phyloP scores from a whole-genome alignment of 1,140 invertebrate genomes.

The Leptopilina clavipes region DNA sequence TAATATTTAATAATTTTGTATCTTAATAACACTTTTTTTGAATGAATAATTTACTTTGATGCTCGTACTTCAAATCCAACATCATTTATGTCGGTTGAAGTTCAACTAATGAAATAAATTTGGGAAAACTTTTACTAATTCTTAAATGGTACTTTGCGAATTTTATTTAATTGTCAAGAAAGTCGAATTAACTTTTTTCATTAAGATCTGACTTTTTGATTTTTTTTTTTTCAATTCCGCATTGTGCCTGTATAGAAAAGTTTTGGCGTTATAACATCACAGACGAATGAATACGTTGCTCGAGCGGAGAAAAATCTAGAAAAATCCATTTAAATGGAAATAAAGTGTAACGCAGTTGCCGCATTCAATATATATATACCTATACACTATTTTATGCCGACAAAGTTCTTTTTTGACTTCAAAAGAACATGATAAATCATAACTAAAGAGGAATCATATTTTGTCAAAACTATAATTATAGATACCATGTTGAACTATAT shows the following conservation, averaged over 20 bases:
- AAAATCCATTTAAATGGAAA: constrained; percentile 45
- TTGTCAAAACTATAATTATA: neutral
- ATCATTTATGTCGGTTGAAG: neutral
- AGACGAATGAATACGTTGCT: constrained; percentile 18
- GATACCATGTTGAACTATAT: too few species aligned
- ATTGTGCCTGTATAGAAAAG: neutral
- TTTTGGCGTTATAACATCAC: constrained; percentile 13
- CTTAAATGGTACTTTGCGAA: neutral
- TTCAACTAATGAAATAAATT: neutral
- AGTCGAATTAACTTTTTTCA: neutral
- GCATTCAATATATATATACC: neutral
- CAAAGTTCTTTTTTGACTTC: neutral
- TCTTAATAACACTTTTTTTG: too few species aligned
- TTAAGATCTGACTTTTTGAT: neutral
- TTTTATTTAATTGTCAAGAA: neutral
- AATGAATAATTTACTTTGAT: too few species aligned
- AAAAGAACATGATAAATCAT: neutral
- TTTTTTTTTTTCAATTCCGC: neutral
- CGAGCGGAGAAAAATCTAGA: constrained; percentile 27
- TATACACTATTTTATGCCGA: neutral
- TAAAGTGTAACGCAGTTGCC: constrained; percentile 25
- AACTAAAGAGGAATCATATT: neutral
- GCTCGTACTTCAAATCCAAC: too few species aligned
- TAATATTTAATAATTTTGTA: too few species aligned
- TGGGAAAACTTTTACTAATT: neutral